Evolutionary conservation across 2,888 invertebrate genomes (phyloP).

Genomic region (Plutella xylostella): DNA sequence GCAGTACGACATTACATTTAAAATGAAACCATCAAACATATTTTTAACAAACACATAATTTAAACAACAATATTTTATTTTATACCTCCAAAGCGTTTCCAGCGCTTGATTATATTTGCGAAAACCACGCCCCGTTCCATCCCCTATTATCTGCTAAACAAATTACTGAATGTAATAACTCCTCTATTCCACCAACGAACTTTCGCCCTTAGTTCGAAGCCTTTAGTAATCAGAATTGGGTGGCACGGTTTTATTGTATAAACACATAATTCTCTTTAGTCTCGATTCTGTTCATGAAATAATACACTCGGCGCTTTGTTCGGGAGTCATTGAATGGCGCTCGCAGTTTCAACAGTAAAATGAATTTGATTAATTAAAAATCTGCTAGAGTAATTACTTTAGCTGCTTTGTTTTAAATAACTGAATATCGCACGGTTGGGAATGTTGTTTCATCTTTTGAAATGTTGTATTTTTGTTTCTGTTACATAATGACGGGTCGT

Average conservation of each 20-base stretch:
- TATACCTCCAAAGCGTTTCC: no score
- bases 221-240: not conserved
- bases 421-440: no score
- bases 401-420: not conserved
- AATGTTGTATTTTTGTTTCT: no score
- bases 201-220: constrained; percentile 20
- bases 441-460: no score
- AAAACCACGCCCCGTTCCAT: constrained; percentile 62
- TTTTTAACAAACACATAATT: no score
- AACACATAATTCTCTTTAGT: constrained; percentile 31
- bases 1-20: no score
- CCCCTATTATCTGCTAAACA: constrained; percentile 53
- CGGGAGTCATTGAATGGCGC: constrained; percentile 46
- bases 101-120: constrained; percentile 66
- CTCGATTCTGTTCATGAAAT: constrained; percentile 64
- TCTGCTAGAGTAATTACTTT: not conserved
- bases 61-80: no score
- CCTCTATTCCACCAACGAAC: constrained; percentile 17
- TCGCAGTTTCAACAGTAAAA: constrained; percentile 51
- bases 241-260: fast-evolving
- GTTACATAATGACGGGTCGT: no score
- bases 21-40: no score
- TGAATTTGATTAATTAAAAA: constrained; percentile 63
- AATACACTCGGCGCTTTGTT: constrained; percentile 67
- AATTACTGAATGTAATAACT: constrained; percentile 31